Conservation (phyloP, 2,797 vertebrate genomes). For the Urosaurus nigricauda region DNA sequence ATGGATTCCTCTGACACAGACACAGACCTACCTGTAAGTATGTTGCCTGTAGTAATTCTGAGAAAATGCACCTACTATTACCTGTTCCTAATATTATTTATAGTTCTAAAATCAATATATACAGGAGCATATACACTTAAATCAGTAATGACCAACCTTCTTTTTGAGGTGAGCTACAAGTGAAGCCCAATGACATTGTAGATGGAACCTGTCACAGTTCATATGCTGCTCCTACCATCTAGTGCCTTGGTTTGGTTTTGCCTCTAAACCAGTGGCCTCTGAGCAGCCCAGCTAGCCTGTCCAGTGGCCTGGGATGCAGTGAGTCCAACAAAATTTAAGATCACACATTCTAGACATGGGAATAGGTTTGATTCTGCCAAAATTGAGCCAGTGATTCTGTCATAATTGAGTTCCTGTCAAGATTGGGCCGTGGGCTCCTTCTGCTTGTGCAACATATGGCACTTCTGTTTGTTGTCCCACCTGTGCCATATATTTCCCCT, state of each 20-base stretch:
- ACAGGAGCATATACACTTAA: not conserved
- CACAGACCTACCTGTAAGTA: conserved; percentile 83
- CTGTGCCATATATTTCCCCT: not conserved
- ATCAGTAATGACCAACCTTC: not conserved
- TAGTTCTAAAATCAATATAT: not conserved
- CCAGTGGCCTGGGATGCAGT: not conserved
- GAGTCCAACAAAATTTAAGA: not conserved
- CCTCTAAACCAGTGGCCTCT: not conserved
- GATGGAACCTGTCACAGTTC: not conserved
- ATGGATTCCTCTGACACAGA: conserved; percentile 83
- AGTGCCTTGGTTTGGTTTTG: not conserved
- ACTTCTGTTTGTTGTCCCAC: not conserved
- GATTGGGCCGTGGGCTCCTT: not conserved
- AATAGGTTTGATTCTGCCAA: not conserved
- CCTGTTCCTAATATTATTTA: not conserved
- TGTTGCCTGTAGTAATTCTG: conserved; percentile 1
- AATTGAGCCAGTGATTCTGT: not conserved
- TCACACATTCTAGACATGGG: not conserved
- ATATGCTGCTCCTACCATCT: not conserved
- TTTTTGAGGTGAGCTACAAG: not conserved
- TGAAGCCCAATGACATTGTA: not conserved
- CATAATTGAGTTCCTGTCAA: not conserved
- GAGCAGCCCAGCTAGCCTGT: not conserved
- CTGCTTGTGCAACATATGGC: not conserved
- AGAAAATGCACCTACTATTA: not conserved